Evolutionary conservation across 2,888 invertebrate species (phyloP).

Genomic region (Byasa hedistus): DNA sequence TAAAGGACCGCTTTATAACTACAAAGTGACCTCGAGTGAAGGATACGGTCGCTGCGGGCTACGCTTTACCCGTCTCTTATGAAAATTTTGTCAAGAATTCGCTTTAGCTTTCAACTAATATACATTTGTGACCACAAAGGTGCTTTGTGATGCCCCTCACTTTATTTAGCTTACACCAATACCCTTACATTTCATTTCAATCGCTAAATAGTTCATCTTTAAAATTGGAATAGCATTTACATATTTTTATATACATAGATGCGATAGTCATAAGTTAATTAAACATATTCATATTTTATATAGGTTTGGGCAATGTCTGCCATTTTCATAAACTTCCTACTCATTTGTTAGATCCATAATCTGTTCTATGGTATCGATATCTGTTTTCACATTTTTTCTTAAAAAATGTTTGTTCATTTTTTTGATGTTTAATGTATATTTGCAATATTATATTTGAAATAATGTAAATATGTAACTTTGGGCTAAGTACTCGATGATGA

Average conservation of each 20-base stretch:
- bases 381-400: too few species aligned
- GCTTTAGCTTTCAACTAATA: conserved; percentile 35
- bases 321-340: too few species aligned
- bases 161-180: conserved; percentile 9
- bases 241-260: not conserved
- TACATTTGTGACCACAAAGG: conserved; percentile 27
- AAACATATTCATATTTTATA: not conserved
- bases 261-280: not conserved
- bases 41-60: conserved; percentile 63
- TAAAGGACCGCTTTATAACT: conserved; percentile 66
- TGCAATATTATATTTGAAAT: too few species aligned
- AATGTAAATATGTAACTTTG: too few species aligned
- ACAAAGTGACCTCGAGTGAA: conserved; percentile 67
- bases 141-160: conserved; percentile 23
- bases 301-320: too few species aligned
- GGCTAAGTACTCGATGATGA: not conserved
- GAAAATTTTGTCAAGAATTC: conserved; percentile 58
- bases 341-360: too few species aligned
- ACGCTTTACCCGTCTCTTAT: conserved; percentile 63
- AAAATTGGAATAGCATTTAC: not conserved
- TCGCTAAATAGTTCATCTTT: not conserved
- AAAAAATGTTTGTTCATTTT: too few species aligned
- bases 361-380: too few species aligned
- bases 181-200: not conserved
- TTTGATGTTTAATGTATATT: too few species aligned